Percentiles rank a stretch among this genome's conserved stretches.
Conservation (phyloP, 2,797 vertebrate species). For the Pelochelys cantorii region DNA sequence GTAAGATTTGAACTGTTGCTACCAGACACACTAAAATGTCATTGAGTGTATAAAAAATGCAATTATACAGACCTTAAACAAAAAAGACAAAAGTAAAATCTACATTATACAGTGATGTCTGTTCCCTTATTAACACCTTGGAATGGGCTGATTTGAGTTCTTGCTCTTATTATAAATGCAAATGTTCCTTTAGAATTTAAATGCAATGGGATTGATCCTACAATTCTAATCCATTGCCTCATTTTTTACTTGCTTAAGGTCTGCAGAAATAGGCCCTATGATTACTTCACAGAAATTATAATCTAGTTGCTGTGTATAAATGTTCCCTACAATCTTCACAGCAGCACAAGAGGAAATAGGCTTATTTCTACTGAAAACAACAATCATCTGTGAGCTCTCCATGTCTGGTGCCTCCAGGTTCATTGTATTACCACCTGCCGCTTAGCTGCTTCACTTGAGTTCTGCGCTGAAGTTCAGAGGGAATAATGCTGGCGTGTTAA, state of each 20-base stretch:
- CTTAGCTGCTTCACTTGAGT: fast-evolving
- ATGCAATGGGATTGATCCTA: neutral
- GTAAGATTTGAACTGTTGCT: slow-evolving; percentile 15
- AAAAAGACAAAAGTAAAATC: neutral
- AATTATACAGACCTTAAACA: neutral
- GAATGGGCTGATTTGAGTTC: neutral
- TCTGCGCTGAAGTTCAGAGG: neutral
- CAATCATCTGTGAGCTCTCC: neutral
- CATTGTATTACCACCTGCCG: neutral
- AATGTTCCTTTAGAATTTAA: neutral
- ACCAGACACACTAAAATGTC: neutral
- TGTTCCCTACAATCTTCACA: neutral
- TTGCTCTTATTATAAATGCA: neutral
- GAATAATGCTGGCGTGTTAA: neutral
- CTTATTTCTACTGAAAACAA: neutral
- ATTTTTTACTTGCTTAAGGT: slow-evolving; percentile 1
- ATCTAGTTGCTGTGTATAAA: neutral
- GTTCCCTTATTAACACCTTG: neutral
- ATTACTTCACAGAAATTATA: neutral
- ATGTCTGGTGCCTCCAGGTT: neutral
- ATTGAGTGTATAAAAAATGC: neutral
- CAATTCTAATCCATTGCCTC: neutral
- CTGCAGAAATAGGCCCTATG: neutral
- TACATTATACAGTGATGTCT: neutral
- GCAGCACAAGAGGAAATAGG: neutral